Evolutionary conservation across 2,113 vertebrate genomes (phyloP).

Genomic region (Nansenia antarctica): DNA sequence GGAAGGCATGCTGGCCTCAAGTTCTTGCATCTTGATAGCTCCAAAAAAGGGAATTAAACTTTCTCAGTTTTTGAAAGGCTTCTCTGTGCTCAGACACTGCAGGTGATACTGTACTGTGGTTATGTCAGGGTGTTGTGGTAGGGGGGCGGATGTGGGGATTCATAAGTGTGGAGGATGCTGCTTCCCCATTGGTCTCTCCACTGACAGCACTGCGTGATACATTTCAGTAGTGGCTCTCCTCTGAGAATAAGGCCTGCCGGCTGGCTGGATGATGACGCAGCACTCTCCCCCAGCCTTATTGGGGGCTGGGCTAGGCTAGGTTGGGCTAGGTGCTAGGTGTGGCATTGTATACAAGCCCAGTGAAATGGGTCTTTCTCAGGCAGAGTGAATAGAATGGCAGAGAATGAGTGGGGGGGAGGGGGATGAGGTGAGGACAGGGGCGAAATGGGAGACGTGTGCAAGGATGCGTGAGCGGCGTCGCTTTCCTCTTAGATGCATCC

Average conservation of each 20-base stretch:
- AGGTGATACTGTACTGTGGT: slow-evolving; percentile 26
- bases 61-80: neutral
- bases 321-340: neutral
- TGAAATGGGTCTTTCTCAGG: slow-evolving; percentile 31
- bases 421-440: slow-evolving; percentile 39
- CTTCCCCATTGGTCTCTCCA: slow-evolving; percentile 6
- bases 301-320: neutral
- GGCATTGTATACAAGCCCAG: neutral
- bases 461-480: slow-evolving; percentile 46
- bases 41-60: neutral
- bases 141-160: neutral
- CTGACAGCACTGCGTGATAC: slow-evolving; percentile 11
- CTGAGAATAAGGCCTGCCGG: slow-evolving; percentile 9
- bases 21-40: slow-evolving; percentile 18
- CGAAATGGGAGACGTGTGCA: slow-evolving; percentile 47
- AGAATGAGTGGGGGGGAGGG: slow-evolving; percentile 16
- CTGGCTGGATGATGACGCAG: slow-evolving; percentile 40
- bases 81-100: slow-evolving; percentile 15
- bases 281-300: slow-evolving; percentile 4
- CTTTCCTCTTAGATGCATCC: slow-evolving; percentile 38
- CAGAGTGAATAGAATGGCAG: slow-evolving; percentile 5
- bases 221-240: slow-evolving; percentile 23
- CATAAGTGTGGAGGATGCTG: slow-evolving; percentile 5
- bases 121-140: slow-evolving; percentile 6
- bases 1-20: slow-evolving; percentile 31